Percentiles rank a stretch among this genome's conserved stretches.
These are phyloP conservation scores for Xylocopa sonorina DNA, from an alignment of 1,140 invertebrate genomes.

Conservation along the genomic window DNA sequence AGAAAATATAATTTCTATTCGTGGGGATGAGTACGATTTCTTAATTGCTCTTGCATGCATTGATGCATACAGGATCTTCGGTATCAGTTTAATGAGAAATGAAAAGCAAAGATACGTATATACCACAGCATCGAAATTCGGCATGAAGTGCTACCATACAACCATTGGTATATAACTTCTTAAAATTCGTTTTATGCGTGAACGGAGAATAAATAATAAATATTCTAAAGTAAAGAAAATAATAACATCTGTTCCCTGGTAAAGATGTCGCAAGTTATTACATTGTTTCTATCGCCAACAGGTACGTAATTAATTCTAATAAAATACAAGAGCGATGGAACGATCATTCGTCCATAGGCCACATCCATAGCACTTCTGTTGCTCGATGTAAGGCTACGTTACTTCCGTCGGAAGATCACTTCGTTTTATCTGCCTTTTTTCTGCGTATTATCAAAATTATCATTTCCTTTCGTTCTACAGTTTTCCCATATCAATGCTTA, in stretches of 20 bases:
- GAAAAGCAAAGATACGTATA: conserved; percentile 34
- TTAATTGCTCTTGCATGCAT: conserved; percentile 49
- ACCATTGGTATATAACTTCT: conserved; percentile 36
- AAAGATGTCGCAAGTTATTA: conserved; percentile 46
- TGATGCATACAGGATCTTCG: conserved; percentile 36
- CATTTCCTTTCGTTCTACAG: conserved; percentile 1
- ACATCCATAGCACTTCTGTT: conserved; percentile 14
- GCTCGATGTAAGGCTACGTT: conserved; percentile 26
- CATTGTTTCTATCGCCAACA: conserved; percentile 63
- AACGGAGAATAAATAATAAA: conserved; percentile 68
- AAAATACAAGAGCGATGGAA: conserved; percentile 48
- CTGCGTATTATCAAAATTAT: conserved; percentile 3
- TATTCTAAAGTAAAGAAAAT: conserved; percentile 58
- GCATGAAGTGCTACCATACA: conserved; percentile 19
- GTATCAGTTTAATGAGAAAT: conserved; percentile 3
- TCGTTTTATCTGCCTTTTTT: background rate
- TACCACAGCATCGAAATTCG: conserved; percentile 43
- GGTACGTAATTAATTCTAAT: conserved; percentile 63
- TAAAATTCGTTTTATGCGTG: conserved; percentile 20
- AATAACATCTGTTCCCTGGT: conserved; percentile 42
- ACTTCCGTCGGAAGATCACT: conserved; percentile 16
- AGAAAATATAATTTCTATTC: background rate
- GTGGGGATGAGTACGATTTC: background rate
- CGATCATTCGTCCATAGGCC: conserved; percentile 18
- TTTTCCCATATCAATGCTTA: conserved; percentile 14